Percentiles rank a stretch among this genome's conserved stretches.
Evolutionary conservation across 2,797 vertebrate species (phyloP).

Genomic region (Australoheros facetus): DNA sequence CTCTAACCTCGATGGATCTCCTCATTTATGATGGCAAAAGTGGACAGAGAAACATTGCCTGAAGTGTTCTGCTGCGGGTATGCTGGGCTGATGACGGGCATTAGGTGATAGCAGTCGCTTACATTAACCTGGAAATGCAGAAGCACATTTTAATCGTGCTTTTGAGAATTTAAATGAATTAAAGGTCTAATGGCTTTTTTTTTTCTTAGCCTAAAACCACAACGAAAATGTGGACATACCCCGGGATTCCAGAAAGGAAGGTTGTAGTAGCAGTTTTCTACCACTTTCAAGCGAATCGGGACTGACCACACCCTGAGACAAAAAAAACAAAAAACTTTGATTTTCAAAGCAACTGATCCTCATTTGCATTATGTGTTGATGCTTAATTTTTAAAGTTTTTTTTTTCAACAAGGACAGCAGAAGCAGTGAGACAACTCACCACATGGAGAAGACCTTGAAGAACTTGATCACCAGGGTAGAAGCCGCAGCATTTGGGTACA

Average conservation of each 20-base stretch:
- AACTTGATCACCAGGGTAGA: constrained; percentile 69
- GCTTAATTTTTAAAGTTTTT: neutral
- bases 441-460: neutral
- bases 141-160: neutral
- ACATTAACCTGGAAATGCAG: neutral
- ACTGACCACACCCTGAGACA: neutral
- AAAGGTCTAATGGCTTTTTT: neutral
- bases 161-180: neutral
- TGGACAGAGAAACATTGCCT: neutral
- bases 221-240: neutral
- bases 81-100: neutral
- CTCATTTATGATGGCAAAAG: neutral
- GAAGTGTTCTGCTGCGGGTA: neutral
- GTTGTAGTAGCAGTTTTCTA: neutral
- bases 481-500: constrained; percentile 91
- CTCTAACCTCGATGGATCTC: neutral
- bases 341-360: neutral
- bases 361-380: neutral
- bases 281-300: neutral
- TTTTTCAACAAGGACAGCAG: neutral
- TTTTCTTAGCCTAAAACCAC: neutral
- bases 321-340: neutral
- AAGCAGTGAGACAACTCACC: fast-evolving
- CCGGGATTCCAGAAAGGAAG: neutral
- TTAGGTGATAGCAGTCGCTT: neutral